A percentile compares a stretch with the other conserved stretches of the same genome.
phyloP scores from a whole-genome alignment of 2,797 vertebrate species.

The Cyprinodon diabolis region DNA sequence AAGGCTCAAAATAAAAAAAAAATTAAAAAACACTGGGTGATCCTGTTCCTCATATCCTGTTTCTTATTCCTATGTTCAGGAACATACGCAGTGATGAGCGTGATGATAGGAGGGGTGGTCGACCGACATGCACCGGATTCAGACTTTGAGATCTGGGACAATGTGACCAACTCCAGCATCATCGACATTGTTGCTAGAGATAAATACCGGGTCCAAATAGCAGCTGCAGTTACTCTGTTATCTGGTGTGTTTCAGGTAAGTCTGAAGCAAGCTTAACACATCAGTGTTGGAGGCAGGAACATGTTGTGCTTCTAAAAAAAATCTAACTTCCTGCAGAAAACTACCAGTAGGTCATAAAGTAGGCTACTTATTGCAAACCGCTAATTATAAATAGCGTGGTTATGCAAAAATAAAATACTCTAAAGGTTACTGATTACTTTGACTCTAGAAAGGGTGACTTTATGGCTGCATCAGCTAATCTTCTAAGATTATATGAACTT shows the following conservation, averaged over 20 bases:
- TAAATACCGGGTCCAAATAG: slow-evolving; percentile 80
- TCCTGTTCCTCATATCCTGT: neutral
- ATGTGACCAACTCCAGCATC: slow-evolving; percentile 66
- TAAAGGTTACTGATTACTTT: slow-evolving; percentile 3
- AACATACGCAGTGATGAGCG: slow-evolving; percentile 92
- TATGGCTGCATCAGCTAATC: neutral
- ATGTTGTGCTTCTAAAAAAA: neutral
- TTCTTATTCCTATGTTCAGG: slow-evolving; percentile 71
- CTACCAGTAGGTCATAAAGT: neutral
- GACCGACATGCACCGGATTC: slow-evolving; percentile 86
- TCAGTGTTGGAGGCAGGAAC: neutral
- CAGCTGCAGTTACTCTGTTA: slow-evolving; percentile 86
- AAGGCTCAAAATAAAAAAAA: neutral
- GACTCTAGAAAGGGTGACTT: slow-evolving; percentile 3
- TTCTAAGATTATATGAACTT: neutral
- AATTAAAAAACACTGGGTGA: too few relatives aligned
- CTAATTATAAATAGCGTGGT: neutral
- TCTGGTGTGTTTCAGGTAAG: slow-evolving; percentile 91
- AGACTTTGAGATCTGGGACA: slow-evolving; percentile 69
- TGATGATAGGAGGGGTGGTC: slow-evolving; percentile 92
- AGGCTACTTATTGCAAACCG: neutral
- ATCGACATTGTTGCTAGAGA: slow-evolving; percentile 71
- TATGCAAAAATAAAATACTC: neutral
- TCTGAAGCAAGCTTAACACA: neutral
- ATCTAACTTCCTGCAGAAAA: neutral